phyloP scores from a whole-genome alignment of 2,797 vertebrate species.

The Enteromius paludinosus region DNA sequence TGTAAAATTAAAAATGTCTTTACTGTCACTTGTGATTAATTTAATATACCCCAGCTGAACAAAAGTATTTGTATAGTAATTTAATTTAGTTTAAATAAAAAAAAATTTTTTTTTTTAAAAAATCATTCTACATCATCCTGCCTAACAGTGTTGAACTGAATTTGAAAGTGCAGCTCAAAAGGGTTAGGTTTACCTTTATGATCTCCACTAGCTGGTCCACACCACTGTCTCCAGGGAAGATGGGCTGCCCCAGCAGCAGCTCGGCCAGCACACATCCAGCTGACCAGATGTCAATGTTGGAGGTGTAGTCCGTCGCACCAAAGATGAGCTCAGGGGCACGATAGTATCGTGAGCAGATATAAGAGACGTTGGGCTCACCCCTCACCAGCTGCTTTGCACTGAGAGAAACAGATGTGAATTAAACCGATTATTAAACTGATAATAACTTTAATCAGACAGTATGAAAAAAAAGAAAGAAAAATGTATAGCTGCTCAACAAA shows the following conservation, averaged over 20 bases:
- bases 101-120: too few relatives aligned
- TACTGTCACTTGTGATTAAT: not conserved
- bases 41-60: not conserved
- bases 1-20: not conserved
- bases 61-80: not conserved
- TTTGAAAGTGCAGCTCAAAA: not conserved
- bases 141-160: not conserved
- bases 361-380: conserved; percentile 89
- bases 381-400: conserved; percentile 90
- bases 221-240: conserved; percentile 90
- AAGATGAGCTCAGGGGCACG: conserved; percentile 92
- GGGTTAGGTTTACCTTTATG: conserved; percentile 80
- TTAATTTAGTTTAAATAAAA: not conserved
- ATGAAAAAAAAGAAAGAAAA: not conserved
- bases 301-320: conserved; percentile 91
- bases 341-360: conserved; percentile 92
- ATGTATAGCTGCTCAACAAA: not conserved
- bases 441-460: not conserved
- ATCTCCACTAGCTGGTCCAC: conserved; percentile 92
- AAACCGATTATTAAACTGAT: too few relatives aligned
- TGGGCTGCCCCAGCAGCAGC: conserved; percentile 88
- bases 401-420: conserved; percentile 9
- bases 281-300: conserved; percentile 91
- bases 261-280: conserved; percentile 89
- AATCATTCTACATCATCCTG: not conserved